Evolutionary conservation across 2,797 vertebrate species (phyloP).

Genomic region (Micromesistius poutassou): DNA sequence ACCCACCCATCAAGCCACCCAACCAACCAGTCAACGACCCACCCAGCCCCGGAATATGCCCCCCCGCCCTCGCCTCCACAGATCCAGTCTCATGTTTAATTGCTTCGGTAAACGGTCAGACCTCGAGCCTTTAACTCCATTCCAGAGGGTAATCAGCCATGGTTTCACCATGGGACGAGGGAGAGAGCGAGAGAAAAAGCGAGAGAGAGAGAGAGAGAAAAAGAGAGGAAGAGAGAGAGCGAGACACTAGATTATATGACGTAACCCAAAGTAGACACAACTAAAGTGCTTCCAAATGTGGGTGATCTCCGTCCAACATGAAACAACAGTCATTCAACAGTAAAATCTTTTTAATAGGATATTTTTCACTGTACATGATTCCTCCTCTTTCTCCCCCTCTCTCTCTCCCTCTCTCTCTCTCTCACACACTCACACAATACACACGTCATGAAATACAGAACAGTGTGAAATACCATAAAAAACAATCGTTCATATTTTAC

Average conservation of each 20-base stretch:
- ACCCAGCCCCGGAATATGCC: constrained; percentile 69
- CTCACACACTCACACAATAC: neutral
- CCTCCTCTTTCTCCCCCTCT: constrained; percentile 24
- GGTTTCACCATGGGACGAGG: constrained; percentile 62
- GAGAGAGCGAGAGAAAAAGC: constrained; percentile 28
- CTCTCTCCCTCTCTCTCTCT: constrained; percentile 19
- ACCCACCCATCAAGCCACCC: constrained; percentile 29
- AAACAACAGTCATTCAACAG: constrained; percentile 35
- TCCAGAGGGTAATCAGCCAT: constrained; percentile 77
- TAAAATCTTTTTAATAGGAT: constrained; percentile 58
- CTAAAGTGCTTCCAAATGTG: constrained; percentile 37
- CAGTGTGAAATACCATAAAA: constrained; percentile 38
- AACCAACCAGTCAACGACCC: constrained; percentile 49
- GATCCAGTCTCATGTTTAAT: constrained; percentile 77
- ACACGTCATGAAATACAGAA: constrained; percentile 13
- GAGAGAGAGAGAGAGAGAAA: constrained; percentile 21
- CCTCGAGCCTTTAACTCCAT: constrained; percentile 71
- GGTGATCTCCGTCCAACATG: constrained; percentile 16
- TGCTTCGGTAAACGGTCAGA: constrained; percentile 80
- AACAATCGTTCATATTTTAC: constrained; percentile 16
- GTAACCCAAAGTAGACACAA: constrained; percentile 19
- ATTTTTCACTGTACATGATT: constrained; percentile 36
- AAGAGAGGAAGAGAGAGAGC: neutral
- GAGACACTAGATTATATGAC: constrained; percentile 42
- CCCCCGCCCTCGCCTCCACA: constrained; percentile 36